Conservation (phyloP, 2,888 invertebrate genomes). For the Laspeyria flexula region DNA sequence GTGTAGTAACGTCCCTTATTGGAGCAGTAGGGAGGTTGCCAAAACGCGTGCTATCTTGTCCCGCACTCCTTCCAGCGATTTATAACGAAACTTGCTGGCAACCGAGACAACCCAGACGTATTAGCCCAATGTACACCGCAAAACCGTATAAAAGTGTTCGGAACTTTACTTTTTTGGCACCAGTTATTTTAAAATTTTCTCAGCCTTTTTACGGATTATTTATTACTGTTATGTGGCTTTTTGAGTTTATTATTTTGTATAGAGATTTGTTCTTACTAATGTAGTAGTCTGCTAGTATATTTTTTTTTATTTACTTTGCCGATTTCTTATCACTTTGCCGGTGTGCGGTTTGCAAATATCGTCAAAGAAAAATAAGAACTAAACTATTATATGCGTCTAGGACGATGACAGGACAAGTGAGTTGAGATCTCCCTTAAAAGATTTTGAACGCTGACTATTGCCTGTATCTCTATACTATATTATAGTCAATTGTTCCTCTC, state of each 20-base stretch:
- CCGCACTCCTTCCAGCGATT: constrained; percentile 52
- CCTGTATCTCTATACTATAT: too few species aligned
- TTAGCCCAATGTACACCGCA: constrained; percentile 47
- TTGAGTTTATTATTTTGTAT: constrained; percentile 7
- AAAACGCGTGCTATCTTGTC: constrained; percentile 42
- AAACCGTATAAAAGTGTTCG: constrained; percentile 47
- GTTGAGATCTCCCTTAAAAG: too few species aligned
- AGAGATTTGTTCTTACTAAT: too few species aligned
- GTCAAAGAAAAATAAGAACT: too few species aligned
- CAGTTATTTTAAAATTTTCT: constrained; percentile 8
- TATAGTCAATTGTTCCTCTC: too few species aligned
- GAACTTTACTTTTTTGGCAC: constrained; percentile 45
- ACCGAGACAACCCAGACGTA: constrained; percentile 49
- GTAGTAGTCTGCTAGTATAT: too few species aligned
- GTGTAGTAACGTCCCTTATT: constrained; percentile 23
- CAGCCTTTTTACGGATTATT: constrained; percentile 12
- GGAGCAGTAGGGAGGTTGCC: constrained; percentile 36
- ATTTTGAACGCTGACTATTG: too few species aligned
- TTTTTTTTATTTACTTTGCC: too few species aligned
- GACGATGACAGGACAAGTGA: too few species aligned
- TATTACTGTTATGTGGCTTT: constrained; percentile 3
- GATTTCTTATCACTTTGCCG: too few species aligned
- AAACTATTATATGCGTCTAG: too few species aligned
- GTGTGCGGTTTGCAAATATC: too few species aligned
- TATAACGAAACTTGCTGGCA: constrained; percentile 62